Conservation (phyloP, 2,888 invertebrate genomes). For the Athripsodes cinereus region DNA sequence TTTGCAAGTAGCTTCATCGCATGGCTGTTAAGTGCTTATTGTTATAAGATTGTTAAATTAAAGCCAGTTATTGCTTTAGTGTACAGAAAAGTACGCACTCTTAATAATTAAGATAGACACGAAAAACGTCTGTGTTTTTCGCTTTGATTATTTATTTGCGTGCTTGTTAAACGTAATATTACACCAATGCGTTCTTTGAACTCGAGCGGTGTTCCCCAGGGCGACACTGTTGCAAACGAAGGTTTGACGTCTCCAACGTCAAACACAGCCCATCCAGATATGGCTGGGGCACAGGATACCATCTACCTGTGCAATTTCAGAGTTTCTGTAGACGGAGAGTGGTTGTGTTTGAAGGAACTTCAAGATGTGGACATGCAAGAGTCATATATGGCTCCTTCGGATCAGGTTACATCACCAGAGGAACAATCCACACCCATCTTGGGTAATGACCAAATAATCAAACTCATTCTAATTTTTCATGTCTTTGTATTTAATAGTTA, state of each 20-base stretch:
- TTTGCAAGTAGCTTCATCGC: background rate
- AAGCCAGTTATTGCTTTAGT: background rate
- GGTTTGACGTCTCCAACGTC: constrained; percentile 11
- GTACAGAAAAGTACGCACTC: background rate
- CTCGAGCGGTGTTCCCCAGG: constrained; percentile 7
- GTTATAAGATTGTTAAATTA: background rate
- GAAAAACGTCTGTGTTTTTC: constrained; percentile 8
- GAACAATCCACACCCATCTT: constrained; percentile 53
- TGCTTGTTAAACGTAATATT: background rate
- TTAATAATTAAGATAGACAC: constrained; percentile 5
- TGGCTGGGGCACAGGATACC: constrained; percentile 89
- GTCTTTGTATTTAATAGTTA: too few species aligned
- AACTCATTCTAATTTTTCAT: too few species aligned
- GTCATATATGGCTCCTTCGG: constrained; percentile 60
- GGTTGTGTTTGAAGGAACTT: constrained; percentile 91
- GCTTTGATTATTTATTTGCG: constrained; percentile 20
- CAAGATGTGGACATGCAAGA: constrained; percentile 87
- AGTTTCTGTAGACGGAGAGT: constrained; percentile 95
- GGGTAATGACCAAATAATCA: too few species aligned
- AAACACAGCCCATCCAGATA: constrained; percentile 46
- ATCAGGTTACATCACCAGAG: constrained; percentile 56
- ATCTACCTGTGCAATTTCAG: constrained; percentile 96
- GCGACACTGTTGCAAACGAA: constrained; percentile 3
- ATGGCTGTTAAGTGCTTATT: background rate
- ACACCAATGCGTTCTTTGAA: constrained; percentile 20